phyloP scores from a whole-genome alignment of 2,888 invertebrate species.

The Caenorhabditis macrosperma region DNA sequence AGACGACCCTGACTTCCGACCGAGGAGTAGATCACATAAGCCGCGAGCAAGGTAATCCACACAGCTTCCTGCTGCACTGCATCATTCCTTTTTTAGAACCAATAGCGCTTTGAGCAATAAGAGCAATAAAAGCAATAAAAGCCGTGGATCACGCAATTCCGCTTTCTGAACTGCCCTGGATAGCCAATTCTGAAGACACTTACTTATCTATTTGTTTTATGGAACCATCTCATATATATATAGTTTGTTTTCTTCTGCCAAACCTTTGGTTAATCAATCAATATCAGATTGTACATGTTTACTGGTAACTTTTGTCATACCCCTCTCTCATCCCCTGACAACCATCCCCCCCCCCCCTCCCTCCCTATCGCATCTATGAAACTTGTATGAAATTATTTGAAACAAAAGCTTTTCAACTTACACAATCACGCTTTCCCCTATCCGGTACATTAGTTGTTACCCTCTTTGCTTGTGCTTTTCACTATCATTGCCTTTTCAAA shows the following conservation, averaged over 20 bases:
- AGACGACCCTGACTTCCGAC: slow-evolving; percentile 37
- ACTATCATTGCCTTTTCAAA: slow-evolving; percentile 21
- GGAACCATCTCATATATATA: slow-evolving; percentile 57
- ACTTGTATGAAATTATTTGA: slow-evolving; percentile 55
- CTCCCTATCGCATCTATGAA: slow-evolving; percentile 41
- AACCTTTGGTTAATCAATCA: slow-evolving; percentile 53
- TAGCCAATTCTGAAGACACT: neutral
- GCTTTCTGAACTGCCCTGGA: slow-evolving; percentile 11
- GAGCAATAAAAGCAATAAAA: slow-evolving; percentile 45
- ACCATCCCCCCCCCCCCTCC: neutral
- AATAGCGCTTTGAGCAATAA: slow-evolving; percentile 58
- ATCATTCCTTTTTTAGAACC: slow-evolving; percentile 30
- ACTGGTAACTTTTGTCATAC: slow-evolving; percentile 51
- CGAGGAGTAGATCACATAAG: slow-evolving; percentile 41
- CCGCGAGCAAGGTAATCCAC: slow-evolving; percentile 44
- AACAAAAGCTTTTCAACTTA: slow-evolving; percentile 3
- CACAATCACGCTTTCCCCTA: slow-evolving; percentile 2
- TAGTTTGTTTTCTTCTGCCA: slow-evolving; percentile 28
- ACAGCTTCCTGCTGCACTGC: neutral
- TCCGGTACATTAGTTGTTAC: slow-evolving; percentile 13
- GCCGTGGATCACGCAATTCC: slow-evolving; percentile 58
- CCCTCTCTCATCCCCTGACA: slow-evolving; percentile 1
- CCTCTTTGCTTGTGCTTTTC: slow-evolving; percentile 31
- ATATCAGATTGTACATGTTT: slow-evolving; percentile 54
- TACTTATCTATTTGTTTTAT: slow-evolving; percentile 21